Percentiles rank a stretch among this genome's conserved stretches.
phyloP scores from a whole-genome alignment of 2,888 invertebrate species.

The Crioceris asparagi region DNA sequence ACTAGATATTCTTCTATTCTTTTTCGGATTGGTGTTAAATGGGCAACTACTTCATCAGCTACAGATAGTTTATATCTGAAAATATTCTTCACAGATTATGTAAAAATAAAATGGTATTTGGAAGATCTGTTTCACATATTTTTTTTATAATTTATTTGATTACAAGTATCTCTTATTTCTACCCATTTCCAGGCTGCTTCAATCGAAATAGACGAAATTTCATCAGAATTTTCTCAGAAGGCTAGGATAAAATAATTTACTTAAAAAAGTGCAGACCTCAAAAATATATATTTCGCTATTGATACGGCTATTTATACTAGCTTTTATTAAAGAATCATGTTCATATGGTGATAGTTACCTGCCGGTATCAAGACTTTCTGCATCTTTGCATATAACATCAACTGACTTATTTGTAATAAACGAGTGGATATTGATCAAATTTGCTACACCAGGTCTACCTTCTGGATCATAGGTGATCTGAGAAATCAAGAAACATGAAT shows the following conservation, averaged over 20 bases:
- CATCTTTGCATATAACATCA: constrained; percentile 60
- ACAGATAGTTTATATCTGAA: constrained; percentile 59
- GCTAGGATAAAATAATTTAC: neutral
- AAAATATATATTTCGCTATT: neutral
- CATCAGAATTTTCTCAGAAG: too few species aligned
- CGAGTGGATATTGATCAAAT: constrained; percentile 77
- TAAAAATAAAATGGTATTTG: neutral
- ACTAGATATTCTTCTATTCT: constrained; percentile 46
- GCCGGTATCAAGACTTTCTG: constrained; percentile 57
- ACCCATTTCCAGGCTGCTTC: too few species aligned
- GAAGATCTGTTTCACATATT: neutral
- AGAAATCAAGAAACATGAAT: constrained; percentile 11
- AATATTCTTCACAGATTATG: constrained; percentile 12
- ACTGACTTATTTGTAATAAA: constrained; percentile 54
- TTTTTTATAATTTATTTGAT: neutral
- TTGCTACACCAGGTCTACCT: constrained; percentile 76
- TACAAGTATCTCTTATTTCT: too few species aligned
- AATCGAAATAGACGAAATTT: too few species aligned
- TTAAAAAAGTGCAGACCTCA: neutral
- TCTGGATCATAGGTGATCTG: constrained; percentile 70
- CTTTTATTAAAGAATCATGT: constrained; percentile 5
- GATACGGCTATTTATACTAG: neutral
- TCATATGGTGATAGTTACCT: constrained; percentile 39
- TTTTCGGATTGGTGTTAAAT: constrained; percentile 57
- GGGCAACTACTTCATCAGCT: constrained; percentile 60